Evolutionary conservation across 2,888 invertebrate species (phyloP).

Genomic region (Dynastes hyllus): DNA sequence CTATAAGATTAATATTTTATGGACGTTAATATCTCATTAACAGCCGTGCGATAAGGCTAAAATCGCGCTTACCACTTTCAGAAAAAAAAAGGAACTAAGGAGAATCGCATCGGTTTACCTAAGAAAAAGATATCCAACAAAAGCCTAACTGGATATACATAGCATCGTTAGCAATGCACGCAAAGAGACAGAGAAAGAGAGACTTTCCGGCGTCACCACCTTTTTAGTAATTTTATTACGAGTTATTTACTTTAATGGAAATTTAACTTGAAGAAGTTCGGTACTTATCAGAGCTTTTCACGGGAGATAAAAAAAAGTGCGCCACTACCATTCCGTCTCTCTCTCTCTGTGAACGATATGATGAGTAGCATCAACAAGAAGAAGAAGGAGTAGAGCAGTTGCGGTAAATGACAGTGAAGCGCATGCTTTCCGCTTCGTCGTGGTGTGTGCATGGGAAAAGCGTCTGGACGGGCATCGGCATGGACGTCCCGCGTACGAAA

Average conservation of each 20-base stretch:
- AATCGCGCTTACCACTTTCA: too few species aligned
- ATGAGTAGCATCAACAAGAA: conserved; percentile 3
- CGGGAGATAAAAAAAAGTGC: conserved; percentile 15
- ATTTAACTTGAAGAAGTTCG: conserved; percentile 42
- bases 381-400: conserved; percentile 30
- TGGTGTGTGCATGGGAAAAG: conserved; percentile 22
- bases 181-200: not conserved
- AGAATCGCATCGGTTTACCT: too few species aligned
- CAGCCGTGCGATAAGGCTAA: too few species aligned
- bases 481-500: conserved; percentile 31
- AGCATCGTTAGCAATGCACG: not conserved
- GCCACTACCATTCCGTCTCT: not conserved
- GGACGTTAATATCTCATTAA: too few species aligned
- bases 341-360: not conserved
- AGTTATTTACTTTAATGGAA: conserved; percentile 48
- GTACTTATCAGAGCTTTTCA: conserved; percentile 42
- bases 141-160: not conserved
- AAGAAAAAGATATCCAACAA: not conserved
- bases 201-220: conserved; percentile 5
- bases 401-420: conserved; percentile 33
- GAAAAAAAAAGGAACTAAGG: too few species aligned
- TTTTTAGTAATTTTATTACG: conserved; percentile 39
- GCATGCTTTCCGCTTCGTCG: conserved; percentile 41
- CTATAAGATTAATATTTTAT: too few species aligned
- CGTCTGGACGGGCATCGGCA: conserved; percentile 33